Evolutionary conservation across 2,888 invertebrate genomes (phyloP), one percentile per base, ranked within the genome.

Genomic region (Byasa hedistus): DNA sequence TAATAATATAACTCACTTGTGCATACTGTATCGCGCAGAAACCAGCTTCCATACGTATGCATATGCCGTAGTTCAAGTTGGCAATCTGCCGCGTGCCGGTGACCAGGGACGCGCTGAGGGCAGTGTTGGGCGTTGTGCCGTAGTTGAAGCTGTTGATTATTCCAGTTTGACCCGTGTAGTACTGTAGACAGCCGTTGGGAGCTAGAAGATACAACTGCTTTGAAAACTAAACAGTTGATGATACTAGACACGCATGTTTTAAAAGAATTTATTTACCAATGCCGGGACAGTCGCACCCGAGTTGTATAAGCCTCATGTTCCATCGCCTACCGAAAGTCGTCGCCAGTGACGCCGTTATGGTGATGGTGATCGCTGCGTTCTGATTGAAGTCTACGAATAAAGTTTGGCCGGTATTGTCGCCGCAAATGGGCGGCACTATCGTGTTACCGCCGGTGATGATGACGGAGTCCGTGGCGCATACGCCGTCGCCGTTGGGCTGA

Each of bases 321-420:
- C 96, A 97, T 65, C 94, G 92, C 58, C 96, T 92, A 39, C 93
- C 89, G 75, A 94, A 94, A 0, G 93, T 85, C 3, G 93, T 93
- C 0, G 93, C 84, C 0, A 91, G 76, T 0, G 94, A 94, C 0
- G 96, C 95, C 17, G 94, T 93, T 21, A 96, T 86, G 0, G 94
- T 92, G 57, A 96, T 93, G 4, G 93, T 94, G 52, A 96, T 95
- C 0, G 95, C 93, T 23, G 89, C 89, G 24, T 93, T 93, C 0
- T 93, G 94, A 75, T 94, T 94, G 76, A 96, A 96, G 79, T 95
- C 94, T 1, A 96, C 93, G 76, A 95, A 96, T 32, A 96, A 92
- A 74, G 96, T 95, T 80, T 96, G 95, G 0, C 96, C 96, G 1
- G 94, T 94, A 82, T 96, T 96, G 79, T 96, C 95, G 0, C 97